Evolutionary conservation across 2,797 vertebrate genomes (phyloP).

Genomic region (Acridotheres tristis): DNA sequence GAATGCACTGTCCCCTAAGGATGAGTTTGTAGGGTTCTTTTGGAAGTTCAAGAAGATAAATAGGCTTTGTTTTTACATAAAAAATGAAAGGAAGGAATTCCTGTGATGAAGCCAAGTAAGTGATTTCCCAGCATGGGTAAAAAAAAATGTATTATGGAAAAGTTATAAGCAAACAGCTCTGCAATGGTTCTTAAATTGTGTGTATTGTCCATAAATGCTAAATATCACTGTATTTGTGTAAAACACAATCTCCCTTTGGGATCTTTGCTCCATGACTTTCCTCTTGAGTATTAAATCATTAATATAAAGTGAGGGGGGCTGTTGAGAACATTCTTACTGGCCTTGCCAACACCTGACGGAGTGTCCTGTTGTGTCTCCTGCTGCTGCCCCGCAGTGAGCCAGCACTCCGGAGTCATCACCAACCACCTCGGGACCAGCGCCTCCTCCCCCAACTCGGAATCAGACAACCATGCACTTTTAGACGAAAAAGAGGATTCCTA

Average conservation of each 20-base stretch:
- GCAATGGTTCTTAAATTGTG: neutral
- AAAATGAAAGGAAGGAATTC: neutral
- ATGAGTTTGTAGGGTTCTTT: neutral
- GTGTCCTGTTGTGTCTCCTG: neutral
- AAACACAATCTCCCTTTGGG: neutral
- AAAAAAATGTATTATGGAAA: no score
- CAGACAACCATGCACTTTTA: slow-evolving; percentile 99
- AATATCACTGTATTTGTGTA: neutral
- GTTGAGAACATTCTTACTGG: neutral
- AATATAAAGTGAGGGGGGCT: neutral
- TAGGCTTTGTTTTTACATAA: neutral
- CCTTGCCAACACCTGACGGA: neutral
- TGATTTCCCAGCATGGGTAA: neutral
- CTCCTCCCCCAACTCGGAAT: slow-evolving; percentile 96
- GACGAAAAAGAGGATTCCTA: slow-evolving; percentile 98
- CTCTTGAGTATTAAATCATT: neutral
- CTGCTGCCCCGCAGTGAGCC: slow-evolving; percentile 77
- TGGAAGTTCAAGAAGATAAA: neutral
- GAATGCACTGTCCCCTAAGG: neutral
- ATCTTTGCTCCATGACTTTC: neutral
- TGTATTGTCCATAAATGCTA: neutral
- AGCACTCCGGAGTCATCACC: slow-evolving; percentile 93
- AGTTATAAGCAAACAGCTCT: neutral
- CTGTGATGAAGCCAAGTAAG: neutral
- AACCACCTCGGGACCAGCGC: slow-evolving; percentile 93